Base-by-base conservation (phyloP, 2,888 invertebrate genomes). In the Bugula neritina region DNA sequence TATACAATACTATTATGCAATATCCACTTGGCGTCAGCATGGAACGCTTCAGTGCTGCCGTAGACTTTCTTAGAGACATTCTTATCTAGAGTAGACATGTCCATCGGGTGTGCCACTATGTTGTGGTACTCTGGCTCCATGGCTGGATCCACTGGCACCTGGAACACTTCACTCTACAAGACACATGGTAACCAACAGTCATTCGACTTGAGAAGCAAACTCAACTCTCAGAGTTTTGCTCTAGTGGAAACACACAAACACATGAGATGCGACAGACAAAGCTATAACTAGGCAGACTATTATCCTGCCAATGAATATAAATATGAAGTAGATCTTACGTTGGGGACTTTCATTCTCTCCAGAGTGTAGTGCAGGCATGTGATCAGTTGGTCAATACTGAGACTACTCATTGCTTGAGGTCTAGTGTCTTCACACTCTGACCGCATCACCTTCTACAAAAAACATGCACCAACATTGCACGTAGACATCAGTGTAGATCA, bases 1-100 rank as follows among this genome's bases (percentile, higher is more conserved):
- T 91, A 94, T 75, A 94, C 90, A 73, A 92, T 90, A 80, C 93
- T 92, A 84, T 96, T 95, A 83, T 96, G 96, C 71, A 92, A 87
- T 79, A 97, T 91, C 95, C 95, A 96, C 83, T 93, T 93, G 10
- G 90, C 90, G 84, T 96, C 96, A 0, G 92, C 90, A 72, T 92
- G 86, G 84, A 96, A 94, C 1, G 92, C 92, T 79, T 93, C 93
- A 0, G 93, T 91, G 81, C 91, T 92, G 21, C 91, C 91, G 84
- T 94, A 96, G 31, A 88, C 80, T 71, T 90, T 90, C 71, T 88
- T 87, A 71, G 87, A 87, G 70, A 95, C 91, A 83, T 93, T 92
- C 72, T 89, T 86, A 13, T 91, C 90, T 78, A 97, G 86, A 21
- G 88, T 87, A 23, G 87, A 86, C 57, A 96, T 87, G 80, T 93